These are phyloP conservation scores for Fundulus diaphanus DNA, from an alignment of 2,797 vertebrate genomes.

Conservation along the genomic window DNA sequence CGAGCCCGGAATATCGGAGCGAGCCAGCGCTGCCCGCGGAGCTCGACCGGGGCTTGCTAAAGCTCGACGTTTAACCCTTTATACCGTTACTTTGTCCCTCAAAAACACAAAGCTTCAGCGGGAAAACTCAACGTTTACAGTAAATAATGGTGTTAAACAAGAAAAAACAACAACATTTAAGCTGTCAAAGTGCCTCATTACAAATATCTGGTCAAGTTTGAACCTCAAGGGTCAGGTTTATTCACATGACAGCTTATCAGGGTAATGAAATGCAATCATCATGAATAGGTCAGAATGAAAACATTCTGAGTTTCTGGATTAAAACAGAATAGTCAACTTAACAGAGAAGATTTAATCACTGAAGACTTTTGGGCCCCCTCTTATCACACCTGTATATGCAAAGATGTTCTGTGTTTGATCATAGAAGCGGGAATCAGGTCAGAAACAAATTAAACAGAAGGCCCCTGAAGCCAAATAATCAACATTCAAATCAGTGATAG, in stretches of 20 bases:
- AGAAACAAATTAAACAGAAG: no score
- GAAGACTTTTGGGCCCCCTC: neutral
- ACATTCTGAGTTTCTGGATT: neutral
- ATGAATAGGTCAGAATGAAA: neutral
- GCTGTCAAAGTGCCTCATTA: neutral
- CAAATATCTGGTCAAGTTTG: no score
- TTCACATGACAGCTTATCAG: neutral
- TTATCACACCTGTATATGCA: no score
- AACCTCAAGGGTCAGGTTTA: neutral
- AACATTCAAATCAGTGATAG: no score
- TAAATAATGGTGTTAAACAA: no score
- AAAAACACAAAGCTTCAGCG: neutral
- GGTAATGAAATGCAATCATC: neutral
- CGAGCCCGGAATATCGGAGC: conserved; percentile 56
- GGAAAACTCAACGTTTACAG: accelerated
- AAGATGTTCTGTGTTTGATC: no score
- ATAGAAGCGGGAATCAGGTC: no score
- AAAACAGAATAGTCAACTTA: neutral
- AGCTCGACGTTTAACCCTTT: conserved; percentile 61
- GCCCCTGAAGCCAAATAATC: no score
- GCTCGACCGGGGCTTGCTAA: conserved; percentile 37
- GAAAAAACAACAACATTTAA: no score
- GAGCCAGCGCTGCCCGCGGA: conserved; percentile 62
- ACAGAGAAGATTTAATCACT: neutral
- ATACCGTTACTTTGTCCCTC: neutral